phyloP scores from a whole-genome alignment of 2,113 vertebrate species.

The Thryonomys swinderianus region DNA sequence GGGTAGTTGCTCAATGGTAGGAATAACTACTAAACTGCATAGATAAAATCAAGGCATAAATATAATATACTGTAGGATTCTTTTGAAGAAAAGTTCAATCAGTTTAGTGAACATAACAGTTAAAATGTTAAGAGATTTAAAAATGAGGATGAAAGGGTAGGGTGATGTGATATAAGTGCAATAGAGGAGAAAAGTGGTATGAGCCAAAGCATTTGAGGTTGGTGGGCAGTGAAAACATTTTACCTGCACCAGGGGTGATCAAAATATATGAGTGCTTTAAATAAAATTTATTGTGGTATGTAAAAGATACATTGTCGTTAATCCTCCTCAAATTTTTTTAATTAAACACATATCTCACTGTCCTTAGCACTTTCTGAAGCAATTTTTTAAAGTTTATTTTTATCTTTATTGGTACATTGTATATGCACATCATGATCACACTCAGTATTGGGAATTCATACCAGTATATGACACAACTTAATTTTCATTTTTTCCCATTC shows the following conservation, averaged over 20 bases:
- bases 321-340: neutral
- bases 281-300: neutral
- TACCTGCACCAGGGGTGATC: neutral
- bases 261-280: neutral
- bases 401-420: too few species aligned
- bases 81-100: neutral
- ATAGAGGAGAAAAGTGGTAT: neutral
- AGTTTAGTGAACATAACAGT: neutral
- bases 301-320: neutral
- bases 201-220: neutral
- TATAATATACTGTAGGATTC: neutral
- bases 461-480: too few species aligned
- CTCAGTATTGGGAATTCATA: too few species aligned
- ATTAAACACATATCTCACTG: neutral
- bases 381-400: too few species aligned
- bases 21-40: neutral
- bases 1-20: neutral
- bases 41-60: neutral
- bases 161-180: neutral
- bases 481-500: too few species aligned
- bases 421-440: too few species aligned
- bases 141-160: neutral
- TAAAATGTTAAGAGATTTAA: constrained; percentile 30
- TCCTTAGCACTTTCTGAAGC: neutral
- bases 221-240: neutral